phyloP scores from a whole-genome alignment of 2,888 invertebrate genomes.

The Cheilosia pagana region DNA sequence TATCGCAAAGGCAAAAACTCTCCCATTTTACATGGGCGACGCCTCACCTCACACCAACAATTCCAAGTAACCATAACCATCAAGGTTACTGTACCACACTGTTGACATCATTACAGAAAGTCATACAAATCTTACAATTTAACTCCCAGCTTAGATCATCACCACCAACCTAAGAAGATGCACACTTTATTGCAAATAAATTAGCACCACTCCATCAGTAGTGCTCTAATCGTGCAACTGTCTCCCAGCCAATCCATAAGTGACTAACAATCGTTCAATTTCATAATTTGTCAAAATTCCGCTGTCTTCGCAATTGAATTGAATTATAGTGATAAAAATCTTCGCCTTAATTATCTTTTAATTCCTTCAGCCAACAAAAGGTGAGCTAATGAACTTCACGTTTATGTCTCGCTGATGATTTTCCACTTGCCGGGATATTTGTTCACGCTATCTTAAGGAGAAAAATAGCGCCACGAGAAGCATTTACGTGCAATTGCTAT shows the following conservation, averaged over 20 bases:
- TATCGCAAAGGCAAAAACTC: not conserved
- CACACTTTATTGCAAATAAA: conserved; percentile 37
- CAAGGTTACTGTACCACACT: conserved; percentile 39
- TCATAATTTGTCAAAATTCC: conserved; percentile 31
- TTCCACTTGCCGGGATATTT: not conserved
- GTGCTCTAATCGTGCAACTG: conserved; percentile 34
- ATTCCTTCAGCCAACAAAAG: not conserved
- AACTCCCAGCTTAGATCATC: conserved; percentile 47
- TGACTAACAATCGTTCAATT: conserved; percentile 1
- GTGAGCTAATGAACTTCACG: conserved; percentile 10
- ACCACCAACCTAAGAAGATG: conserved; percentile 10
- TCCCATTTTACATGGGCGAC: conserved; percentile 14
- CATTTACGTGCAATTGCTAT: conserved; percentile 14
- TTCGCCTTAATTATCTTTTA: not conserved
- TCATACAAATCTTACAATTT: conserved; percentile 1
- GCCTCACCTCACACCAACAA: conserved; percentile 38
- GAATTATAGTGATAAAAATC: conserved; percentile 19
- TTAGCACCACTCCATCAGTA: conserved; percentile 17
- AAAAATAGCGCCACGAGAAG: conserved; percentile 20
- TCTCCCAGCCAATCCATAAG: conserved; percentile 7
- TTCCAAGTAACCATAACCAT: not conserved
- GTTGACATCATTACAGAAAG: conserved; percentile 44
- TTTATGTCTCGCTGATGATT: conserved; percentile 3
- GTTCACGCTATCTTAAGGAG: not conserved
- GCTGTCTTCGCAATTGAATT: not conserved